These are phyloP conservation scores for Troides helena DNA, from an alignment of 2,888 invertebrate genomes.

Conservation along the genomic window DNA sequence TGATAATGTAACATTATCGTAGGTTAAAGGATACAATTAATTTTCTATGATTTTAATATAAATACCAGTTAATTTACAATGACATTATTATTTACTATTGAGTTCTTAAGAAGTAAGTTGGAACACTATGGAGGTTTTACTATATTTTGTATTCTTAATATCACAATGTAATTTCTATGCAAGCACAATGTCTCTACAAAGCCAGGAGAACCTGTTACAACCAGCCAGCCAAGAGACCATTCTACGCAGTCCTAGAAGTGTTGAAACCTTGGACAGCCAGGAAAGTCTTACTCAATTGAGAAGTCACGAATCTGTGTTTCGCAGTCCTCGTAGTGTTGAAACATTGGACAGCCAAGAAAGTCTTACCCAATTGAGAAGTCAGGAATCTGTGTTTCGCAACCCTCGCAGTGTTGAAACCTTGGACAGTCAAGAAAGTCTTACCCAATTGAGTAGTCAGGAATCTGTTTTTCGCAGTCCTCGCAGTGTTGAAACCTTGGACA, in stretches of 20 bases:
- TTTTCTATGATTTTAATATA: neutral
- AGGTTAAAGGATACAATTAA: neutral
- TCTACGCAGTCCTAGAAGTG: neutral
- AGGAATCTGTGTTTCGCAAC: too few relatives aligned
- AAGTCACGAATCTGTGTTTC: neutral
- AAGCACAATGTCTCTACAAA: slow-evolving; percentile 3
- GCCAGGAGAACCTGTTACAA: neutral
- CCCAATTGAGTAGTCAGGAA: too few relatives aligned
- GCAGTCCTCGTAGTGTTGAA: too few relatives aligned
- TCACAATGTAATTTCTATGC: neutral
- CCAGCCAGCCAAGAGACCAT: neutral
- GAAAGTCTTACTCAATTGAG: neutral
- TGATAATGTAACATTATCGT: slow-evolving; percentile 1
- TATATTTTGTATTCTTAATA: neutral
- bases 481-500: too few relatives aligned
- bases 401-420: too few relatives aligned
- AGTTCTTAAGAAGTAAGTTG: neutral
- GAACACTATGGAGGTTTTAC: neutral
- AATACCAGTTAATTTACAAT: slow-evolving; percentile 2
- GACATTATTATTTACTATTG: slow-evolving; percentile 1
- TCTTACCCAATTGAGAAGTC: too few relatives aligned
- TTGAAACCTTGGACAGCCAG: too few relatives aligned
- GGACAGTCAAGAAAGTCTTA: too few relatives aligned
- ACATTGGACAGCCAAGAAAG: too few relatives aligned
- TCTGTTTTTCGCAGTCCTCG: too few relatives aligned